These are phyloP conservation scores for Ovibos moschatus DNA, from an alignment of 2,113 vertebrate genomes.

Conservation along the genomic window DNA sequence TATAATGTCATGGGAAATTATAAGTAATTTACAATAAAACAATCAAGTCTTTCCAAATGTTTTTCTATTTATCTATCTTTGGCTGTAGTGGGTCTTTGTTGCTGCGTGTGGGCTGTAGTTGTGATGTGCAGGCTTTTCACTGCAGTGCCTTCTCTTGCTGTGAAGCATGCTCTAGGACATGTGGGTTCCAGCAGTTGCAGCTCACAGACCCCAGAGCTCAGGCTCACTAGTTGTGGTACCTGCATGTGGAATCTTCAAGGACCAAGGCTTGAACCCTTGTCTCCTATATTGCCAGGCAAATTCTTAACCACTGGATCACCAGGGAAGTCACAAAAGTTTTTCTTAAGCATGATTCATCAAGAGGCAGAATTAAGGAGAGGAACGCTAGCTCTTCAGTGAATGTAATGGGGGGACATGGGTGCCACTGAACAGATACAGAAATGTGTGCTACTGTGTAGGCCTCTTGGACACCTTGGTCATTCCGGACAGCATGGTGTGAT, in stretches of 20 bases:
- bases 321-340: background rate
- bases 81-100: background rate
- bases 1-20: background rate
- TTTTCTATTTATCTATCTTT: background rate
- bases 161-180: background rate
- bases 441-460: fast-evolving
- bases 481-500: background rate
- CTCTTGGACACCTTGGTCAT: background rate
- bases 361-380: background rate
- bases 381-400: too few relatives aligned
- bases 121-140: background rate
- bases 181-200: background rate
- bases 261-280: background rate
- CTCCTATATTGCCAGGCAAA: background rate
- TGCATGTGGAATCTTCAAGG: background rate
- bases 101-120: fast-evolving
- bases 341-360: background rate
- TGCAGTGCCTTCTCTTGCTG: background rate
- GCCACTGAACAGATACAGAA: background rate
- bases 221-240: background rate
- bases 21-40: background rate
- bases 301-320: background rate
- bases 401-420: fast-evolving
- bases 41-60: background rate
- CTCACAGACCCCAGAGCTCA: background rate